A percentile compares a stretch with the other conserved stretches of the same genome.
Evolutionary conservation across 2,888 invertebrate species (phyloP).

Genomic region (Eupeodes latifasciatus): DNA sequence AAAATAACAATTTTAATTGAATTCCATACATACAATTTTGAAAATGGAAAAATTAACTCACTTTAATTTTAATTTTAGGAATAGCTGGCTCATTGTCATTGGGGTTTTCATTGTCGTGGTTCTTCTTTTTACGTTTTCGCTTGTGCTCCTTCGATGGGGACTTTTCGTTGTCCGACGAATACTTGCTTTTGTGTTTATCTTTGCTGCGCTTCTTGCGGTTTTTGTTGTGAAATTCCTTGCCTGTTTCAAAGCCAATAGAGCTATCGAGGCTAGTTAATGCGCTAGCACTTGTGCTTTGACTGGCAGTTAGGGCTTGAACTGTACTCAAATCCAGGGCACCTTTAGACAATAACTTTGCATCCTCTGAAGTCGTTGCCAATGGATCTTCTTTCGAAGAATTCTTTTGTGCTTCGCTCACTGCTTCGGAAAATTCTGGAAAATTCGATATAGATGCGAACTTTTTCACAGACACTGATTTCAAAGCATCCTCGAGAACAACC

Average conservation of each 20-base stretch:
- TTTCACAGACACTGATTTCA: conserved; percentile 59
- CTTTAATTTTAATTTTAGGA: conserved; percentile 93
- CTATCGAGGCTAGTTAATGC: conserved; percentile 78
- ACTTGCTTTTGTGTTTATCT: conserved; percentile 91
- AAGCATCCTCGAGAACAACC: conserved; percentile 68
- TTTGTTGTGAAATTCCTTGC: conserved; percentile 84
- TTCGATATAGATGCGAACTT: conserved; percentile 64
- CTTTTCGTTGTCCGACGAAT: conserved; percentile 85
- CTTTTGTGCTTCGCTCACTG: conserved; percentile 61
- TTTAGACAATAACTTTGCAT: conserved; percentile 41
- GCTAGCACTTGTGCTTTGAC: conserved; percentile 57
- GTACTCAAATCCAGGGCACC: conserved; percentile 74
- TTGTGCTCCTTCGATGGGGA: conserved; percentile 90
- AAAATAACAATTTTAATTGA: neutral
- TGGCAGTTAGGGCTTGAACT: conserved; percentile 45
- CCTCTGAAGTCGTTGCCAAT: conserved; percentile 56
- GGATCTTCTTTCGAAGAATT: conserved; percentile 34
- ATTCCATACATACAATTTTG: no score
- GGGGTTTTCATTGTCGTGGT: conserved; percentile 86
- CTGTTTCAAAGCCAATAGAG: conserved; percentile 78
- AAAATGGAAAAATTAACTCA: conserved; percentile 79
- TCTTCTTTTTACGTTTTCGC: conserved; percentile 92
- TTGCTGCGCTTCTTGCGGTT: conserved; percentile 89
- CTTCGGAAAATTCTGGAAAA: conserved; percentile 68
- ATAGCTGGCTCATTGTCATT: conserved; percentile 82